Base-by-base conservation (phyloP, 2,113 vertebrate species). In the Alosa alosa region DNA sequence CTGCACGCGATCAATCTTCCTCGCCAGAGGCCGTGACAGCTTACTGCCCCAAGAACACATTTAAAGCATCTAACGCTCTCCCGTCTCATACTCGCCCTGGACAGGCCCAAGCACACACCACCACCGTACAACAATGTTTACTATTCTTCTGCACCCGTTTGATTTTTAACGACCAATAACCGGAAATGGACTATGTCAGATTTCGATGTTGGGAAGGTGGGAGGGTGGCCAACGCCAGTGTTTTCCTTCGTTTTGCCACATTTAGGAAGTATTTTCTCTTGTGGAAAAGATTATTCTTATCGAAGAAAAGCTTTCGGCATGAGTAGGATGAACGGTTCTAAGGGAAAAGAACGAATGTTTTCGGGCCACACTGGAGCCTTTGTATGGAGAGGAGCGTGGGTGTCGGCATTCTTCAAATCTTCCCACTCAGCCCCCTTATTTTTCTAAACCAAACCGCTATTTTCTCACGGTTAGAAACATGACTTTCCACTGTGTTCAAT, bases 11-110 rank as follows among this genome's bases (percentile, higher is more conserved):
- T 99, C 98, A 98, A 99, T 99, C 98, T 99, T 98, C 94, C 95
- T 96, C 94, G 95, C 97, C 96, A 96, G 97, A 97, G 96, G 97
- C 95, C 96, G 64, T 99, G 98, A 99, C 98, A 99, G 98, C 97
- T 97, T 96, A 94, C 96, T 96, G 97, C 97, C 97, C 96, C 96
- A 95, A 97, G 97, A 99, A 97, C 97, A 97, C 98, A 96, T 97
- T 97, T 97, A 95, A 97, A 96, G 95, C 96, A 97, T 96, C 96
- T 91, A 96, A 96, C 96, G 96, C 95, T 96, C 95, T 95, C 96
- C 96, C 93, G 96, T 95, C 97, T 97, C 96, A 97, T 96, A 97
- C 96, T 96, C 95, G 94, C 93, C 94, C 89, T 92, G 94, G 95
- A 72, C 64, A 36, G 64, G 64, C 64, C 64, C 31, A 36, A 72